These are phyloP conservation scores for Nyctibius grandis DNA, from an alignment of 2,797 vertebrate species.

Conservation along the genomic window DNA sequence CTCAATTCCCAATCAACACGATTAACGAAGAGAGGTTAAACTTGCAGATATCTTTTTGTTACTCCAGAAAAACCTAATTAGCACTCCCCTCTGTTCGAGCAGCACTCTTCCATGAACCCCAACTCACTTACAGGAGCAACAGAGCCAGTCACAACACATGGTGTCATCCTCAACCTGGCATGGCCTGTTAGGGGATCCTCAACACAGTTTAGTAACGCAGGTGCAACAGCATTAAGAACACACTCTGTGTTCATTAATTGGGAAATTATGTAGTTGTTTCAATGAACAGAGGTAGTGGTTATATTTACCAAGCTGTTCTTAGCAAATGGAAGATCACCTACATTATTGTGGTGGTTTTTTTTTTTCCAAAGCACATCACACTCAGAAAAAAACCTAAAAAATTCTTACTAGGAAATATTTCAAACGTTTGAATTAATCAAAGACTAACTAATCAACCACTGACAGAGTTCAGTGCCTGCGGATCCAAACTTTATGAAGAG, in stretches of 20 bases:
- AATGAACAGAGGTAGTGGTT: neutral
- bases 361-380: neutral
- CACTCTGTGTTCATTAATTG: rapidly evolving
- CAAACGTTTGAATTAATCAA: neutral
- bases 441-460: neutral
- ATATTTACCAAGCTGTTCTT: neutral
- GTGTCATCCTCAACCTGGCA: neutral
- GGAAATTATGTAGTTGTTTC: neutral
- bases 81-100: neutral
- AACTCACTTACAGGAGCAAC: neutral
- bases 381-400: neutral
- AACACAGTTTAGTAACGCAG: neutral
- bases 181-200: neutral
- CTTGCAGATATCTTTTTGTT: neutral
- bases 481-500: neutral
- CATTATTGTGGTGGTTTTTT: neutral
- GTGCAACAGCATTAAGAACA: neutral
- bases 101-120: neutral
- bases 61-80: neutral
- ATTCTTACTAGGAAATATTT: neutral
- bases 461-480: neutral
- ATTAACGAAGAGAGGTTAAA: neutral
- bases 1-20: neutral
- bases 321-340: neutral
- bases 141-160: neutral